Evolutionary conservation across 2,888 invertebrate species (phyloP), one percentile per base, ranked within the genome.

Genomic region (Syrphus vitripennis): DNA sequence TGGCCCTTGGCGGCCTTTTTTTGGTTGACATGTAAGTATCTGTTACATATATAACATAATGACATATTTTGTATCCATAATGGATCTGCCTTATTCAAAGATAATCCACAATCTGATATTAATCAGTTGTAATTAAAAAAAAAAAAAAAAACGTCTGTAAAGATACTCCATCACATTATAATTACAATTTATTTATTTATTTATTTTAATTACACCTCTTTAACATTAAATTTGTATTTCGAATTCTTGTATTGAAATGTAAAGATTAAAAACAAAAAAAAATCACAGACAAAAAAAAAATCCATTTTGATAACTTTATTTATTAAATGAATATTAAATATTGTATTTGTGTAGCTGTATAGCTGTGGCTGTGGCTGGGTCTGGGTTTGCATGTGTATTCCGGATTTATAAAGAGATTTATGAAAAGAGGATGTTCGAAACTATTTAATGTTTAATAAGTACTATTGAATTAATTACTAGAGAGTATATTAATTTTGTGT

Each of bases 381-480:
- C 4, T 6, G n/a, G 6, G 9, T 53, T 0, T 53, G n/a, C 7
- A 3, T 10, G 24, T 24, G 24, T 19, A 55, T 31, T 16, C 61
- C 5, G 40, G 19, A 37, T 21, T 34, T 21, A 37, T 2, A 59
- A 63, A 65, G 16, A 61, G 61, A 65, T 65, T 65, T 31, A 65
- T 45, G 65, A 45, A 45, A 65, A 45, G 45, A 45, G 65, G 42
- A 65, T 65, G 45, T 45, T 45, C 19, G 19, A 65, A 65, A 29
- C 19, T 65, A 45, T 65, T 65, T 29, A 45, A 65, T 65, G 16
- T 42, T 63, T 16, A 63, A 63, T 63, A 63, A 63, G 63, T 16
- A 31, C 45, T 65, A 31, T 65, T 65, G 42, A 65, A 42, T 65
- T 65, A 65, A 65, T 65, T 65, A 19, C 63, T 42, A 42, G 63